Conservation (phyloP, 2,113 vertebrate genomes). For the Cheilinus undulatus region DNA sequence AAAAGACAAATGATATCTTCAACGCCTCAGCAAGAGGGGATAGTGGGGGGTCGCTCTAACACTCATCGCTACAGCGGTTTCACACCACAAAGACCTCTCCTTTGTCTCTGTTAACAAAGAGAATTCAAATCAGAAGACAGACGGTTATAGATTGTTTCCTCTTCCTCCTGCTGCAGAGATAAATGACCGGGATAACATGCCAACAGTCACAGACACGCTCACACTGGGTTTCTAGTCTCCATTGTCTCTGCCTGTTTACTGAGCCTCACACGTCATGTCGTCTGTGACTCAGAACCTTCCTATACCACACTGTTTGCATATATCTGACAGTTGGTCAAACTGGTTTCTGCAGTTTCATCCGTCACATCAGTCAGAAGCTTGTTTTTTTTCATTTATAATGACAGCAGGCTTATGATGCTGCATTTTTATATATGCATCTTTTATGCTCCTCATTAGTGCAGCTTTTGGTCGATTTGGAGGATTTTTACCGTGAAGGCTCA, state of each 20-base stretch:
- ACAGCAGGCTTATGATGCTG: background rate
- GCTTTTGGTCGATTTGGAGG: slow-evolving; percentile 23
- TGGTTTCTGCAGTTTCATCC: slow-evolving; percentile 9
- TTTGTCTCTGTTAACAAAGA: slow-evolving; percentile 78
- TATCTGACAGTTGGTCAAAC: slow-evolving; percentile 35
- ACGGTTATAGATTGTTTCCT: slow-evolving; percentile 73
- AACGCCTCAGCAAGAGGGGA: background rate
- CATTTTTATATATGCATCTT: slow-evolving; percentile 3
- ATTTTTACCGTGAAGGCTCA: slow-evolving; percentile 24
- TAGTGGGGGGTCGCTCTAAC: background rate
- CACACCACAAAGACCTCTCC: slow-evolving; percentile 63
- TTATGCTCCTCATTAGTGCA: slow-evolving; percentile 35
- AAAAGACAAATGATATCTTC: slow-evolving; percentile 49
- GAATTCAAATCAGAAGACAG: slow-evolving; percentile 61
- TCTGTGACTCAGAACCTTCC: slow-evolving; percentile 20
- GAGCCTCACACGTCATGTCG: slow-evolving; percentile 19
- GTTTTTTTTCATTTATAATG: no score
- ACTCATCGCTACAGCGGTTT: slow-evolving; percentile 34
- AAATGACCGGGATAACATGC: slow-evolving; percentile 57
- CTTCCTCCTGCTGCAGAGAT: slow-evolving; percentile 54
- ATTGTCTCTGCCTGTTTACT: slow-evolving; percentile 47
- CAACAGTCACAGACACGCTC: background rate
- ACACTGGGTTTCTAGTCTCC: slow-evolving; percentile 8
- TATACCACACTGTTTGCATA: slow-evolving; percentile 11
- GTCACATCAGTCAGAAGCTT: background rate